Evolutionary conservation across 2,113 vertebrate genomes (phyloP), one percentile per base, ranked within the genome.

Genomic region (Cacatua alba): DNA sequence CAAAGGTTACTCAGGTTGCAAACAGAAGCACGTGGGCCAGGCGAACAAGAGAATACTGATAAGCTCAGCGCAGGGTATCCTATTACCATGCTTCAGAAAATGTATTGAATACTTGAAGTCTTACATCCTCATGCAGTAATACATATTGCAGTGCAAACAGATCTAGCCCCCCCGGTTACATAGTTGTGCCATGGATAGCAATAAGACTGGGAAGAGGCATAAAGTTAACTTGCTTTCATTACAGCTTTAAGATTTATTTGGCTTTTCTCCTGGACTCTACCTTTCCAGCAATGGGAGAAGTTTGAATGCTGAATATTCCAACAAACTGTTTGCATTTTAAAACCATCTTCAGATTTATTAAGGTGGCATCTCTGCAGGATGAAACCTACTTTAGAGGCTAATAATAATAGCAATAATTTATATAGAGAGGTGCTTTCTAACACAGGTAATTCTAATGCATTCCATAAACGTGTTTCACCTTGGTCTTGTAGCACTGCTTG

Each of bases 291-390:
- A 10, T 24, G 1, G 51, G 20, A 68, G 69, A 64, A 77, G 41
- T 85, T 60, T 85, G 64, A 65, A 52, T 74, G 37, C 67, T 70
- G 63, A 87, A 64, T 89, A 75, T 79, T 87, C 57, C 70, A 84
- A 55, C 35, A 82, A 84, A 79, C 18, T 65, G 51, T 84, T 96
- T 78, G 52, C 44, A 53, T 37, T 79, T 63, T 76, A 23, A 86
- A 82, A 80, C 69, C 17, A 37, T 52, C 52, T 87, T 82, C 57
- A 52, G 69, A 87, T 94, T 92, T 95, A 55, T 91, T 91, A 68
- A 84, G 23, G 37, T 39, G 51, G 35, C 29, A 21, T 75, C 83
- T 84, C 72, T 63, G 60, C 62, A 79, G 74, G 39, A 52, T 55
- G 74, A 78, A 81, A 57, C 29, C 65, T 84, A 57, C 60, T 55